Evolutionary conservation across 2,888 invertebrate genomes (phyloP).

Genomic region (Megamerina dolium): DNA sequence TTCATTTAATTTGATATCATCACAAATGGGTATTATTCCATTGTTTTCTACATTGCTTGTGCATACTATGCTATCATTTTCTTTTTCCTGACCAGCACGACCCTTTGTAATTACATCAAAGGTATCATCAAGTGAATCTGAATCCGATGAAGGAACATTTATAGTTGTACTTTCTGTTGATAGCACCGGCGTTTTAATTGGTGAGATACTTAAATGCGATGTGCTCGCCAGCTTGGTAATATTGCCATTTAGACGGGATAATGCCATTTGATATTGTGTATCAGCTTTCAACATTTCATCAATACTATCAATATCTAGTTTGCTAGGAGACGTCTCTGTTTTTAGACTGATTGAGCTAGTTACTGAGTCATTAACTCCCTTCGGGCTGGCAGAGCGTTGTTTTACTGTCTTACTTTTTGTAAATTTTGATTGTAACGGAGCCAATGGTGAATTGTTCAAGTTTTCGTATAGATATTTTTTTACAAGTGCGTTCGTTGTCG

Average conservation of each 20-base stretch:
- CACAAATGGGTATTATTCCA: too few relatives aligned
- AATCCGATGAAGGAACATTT: background rate
- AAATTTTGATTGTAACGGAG: slow-evolving; percentile 23
- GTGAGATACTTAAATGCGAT: slow-evolving; percentile 15
- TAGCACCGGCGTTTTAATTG: background rate
- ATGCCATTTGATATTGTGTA: slow-evolving; percentile 32
- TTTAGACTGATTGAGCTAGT: too few relatives aligned
- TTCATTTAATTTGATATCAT: too few relatives aligned
- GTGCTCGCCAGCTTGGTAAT: slow-evolving; percentile 30
- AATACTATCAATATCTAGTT: slow-evolving; percentile 33
- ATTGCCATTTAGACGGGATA: slow-evolving; percentile 34
- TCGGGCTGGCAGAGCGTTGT: too few relatives aligned
- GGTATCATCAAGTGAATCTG: too few relatives aligned
- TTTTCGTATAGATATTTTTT: slow-evolving; percentile 31
- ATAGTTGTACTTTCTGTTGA: background rate
- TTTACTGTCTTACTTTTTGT: too few relatives aligned
- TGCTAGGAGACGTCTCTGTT: slow-evolving; percentile 21
- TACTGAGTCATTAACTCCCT: too few relatives aligned
- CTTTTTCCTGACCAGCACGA: too few relatives aligned
- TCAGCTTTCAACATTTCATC: slow-evolving; percentile 32
- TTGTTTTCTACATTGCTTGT: too few relatives aligned
- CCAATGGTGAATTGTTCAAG: slow-evolving; percentile 30
- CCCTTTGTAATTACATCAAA: too few relatives aligned
- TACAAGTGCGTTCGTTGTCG: slow-evolving; percentile 20
- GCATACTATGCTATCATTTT: too few relatives aligned